Evolutionary conservation across 2,113 vertebrate genomes (phyloP), one percentile per base, ranked within the genome.

Genomic region (Brachypodius melanocephalos): DNA sequence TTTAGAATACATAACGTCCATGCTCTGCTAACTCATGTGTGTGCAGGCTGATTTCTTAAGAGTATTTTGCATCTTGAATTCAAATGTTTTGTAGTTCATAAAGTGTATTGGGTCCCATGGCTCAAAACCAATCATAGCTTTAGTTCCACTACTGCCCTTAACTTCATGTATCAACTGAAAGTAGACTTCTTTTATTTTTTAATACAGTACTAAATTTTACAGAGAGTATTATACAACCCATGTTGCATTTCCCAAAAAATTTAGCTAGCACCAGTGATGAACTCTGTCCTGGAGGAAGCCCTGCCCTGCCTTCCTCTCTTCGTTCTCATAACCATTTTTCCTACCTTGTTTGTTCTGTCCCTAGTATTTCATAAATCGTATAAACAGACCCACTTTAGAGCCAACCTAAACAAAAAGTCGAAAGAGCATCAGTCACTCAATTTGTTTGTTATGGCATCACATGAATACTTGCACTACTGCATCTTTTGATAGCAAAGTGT

Each of bases 401-500:
- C 4, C 28, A 91, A 52, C 19, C 20, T 25, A 54, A 80, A 87
- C 7, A 80, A 57, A 29, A 83, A 61, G 9, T 15, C 67, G 26
- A 40, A 82, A 38, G 12, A 55, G 4, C 13, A 48, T 31, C 24
- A 49, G 21, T 45, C 51, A 55, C 12, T 4, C 18, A 24, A 14
- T 5, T 55, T 52, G 43, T 38, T 54, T 59, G 25, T 48, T 63
- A 65, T 1, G 3, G 19, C 24, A 80, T 24, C 21, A 45, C 36
- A n/a, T 0, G 3, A 73, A 61, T 32, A 63, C 17, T 12, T 24
- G 26, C 3, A 5, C 8, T 8, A 65, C 0, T 38, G 3, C 14
- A 74, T 14, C 69, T 81, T 83, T 11, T 32, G 40, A 51, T 17
- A 71, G 61, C 12, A 28, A 91, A 46, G 32, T 20, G 2, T 34